Conservation (phyloP, 2,888 invertebrate species). For the Aromia moschata region DNA sequence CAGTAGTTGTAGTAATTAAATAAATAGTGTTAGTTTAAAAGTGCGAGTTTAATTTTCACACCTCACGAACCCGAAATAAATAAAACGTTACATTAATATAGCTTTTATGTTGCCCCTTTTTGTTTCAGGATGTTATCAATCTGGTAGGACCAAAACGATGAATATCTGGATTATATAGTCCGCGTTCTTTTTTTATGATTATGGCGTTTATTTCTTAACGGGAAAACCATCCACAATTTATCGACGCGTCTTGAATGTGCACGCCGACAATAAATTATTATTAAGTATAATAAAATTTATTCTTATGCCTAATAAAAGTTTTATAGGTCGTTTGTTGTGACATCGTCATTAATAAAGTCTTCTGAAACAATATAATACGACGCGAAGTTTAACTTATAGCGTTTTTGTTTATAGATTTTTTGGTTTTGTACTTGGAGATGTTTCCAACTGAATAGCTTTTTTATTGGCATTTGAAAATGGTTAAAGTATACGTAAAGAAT, state of each 20-base stretch:
- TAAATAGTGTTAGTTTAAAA: too few relatives aligned
- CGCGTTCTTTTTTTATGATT: constrained; percentile 9
- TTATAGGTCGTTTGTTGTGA: constrained; percentile 5
- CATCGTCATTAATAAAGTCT: constrained; percentile 1
- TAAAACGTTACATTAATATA: constrained; percentile 49
- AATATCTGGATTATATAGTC: constrained; percentile 9
- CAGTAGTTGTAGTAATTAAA: too few relatives aligned
- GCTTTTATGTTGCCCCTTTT: constrained; percentile 43
- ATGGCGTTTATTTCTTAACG: constrained; percentile 1
- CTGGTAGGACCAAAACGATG: constrained; percentile 4
- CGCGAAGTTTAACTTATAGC: too few relatives aligned
- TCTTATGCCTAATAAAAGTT: constrained; percentile 1
- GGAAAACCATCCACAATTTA: background rate
- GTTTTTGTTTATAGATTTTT: background rate
- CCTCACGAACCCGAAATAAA: too few relatives aligned
- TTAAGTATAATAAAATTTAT: constrained; percentile 1
- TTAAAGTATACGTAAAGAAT: too few relatives aligned
- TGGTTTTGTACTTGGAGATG: too few relatives aligned
- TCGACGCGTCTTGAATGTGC: background rate
- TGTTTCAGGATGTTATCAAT: constrained; percentile 5
- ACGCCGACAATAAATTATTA: background rate
- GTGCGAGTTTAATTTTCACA: too few relatives aligned
- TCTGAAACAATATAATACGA: background rate
- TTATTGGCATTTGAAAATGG: too few relatives aligned
- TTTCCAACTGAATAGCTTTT: too few relatives aligned